These are phyloP conservation scores for Drosophila triauraria DNA, from an alignment of 1,140 invertebrate species.

Conservation along the genomic window DNA sequence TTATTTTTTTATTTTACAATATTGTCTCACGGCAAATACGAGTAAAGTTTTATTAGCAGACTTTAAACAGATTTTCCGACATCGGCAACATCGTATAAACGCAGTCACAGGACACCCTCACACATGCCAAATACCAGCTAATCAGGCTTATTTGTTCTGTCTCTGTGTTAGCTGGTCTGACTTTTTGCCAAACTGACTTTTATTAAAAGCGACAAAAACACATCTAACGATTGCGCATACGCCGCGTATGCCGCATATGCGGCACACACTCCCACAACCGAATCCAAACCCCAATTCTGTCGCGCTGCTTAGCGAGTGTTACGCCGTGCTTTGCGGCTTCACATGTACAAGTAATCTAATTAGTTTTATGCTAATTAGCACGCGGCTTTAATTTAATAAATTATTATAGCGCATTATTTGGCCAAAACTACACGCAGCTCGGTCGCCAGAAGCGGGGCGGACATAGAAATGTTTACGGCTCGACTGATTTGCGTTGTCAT, in stretches of 20 bases:
- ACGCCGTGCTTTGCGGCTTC: constrained; percentile 67
- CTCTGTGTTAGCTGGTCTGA: constrained; percentile 53
- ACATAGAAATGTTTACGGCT: constrained; percentile 28
- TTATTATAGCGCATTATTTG: constrained; percentile 79
- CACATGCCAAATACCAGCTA: constrained; percentile 54
- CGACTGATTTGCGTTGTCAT: constrained; percentile 48
- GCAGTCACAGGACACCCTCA: constrained; percentile 2
- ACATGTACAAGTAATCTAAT: constrained; percentile 83
- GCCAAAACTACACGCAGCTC: constrained; percentile 48
- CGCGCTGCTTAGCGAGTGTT: constrained; percentile 28
- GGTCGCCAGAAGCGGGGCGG: neutral
- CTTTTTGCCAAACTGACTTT: constrained; percentile 79
- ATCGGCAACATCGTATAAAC: constrained; percentile 4
- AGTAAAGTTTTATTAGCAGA: too few species aligned
- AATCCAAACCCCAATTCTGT: constrained; percentile 14
- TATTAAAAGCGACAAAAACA: constrained; percentile 73
- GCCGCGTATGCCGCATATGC: constrained; percentile 51
- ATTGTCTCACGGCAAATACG: neutral
- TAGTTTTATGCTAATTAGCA: constrained; percentile 83
- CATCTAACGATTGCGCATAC: constrained; percentile 72
- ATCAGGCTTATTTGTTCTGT: constrained; percentile 78
- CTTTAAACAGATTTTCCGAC: neutral
- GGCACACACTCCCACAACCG: constrained; percentile 1
- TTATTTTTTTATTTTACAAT: neutral
- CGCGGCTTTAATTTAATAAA: constrained; percentile 81